phyloP scores from a whole-genome alignment of 2,888 invertebrate genomes.

The Parnassius glacialis region DNA sequence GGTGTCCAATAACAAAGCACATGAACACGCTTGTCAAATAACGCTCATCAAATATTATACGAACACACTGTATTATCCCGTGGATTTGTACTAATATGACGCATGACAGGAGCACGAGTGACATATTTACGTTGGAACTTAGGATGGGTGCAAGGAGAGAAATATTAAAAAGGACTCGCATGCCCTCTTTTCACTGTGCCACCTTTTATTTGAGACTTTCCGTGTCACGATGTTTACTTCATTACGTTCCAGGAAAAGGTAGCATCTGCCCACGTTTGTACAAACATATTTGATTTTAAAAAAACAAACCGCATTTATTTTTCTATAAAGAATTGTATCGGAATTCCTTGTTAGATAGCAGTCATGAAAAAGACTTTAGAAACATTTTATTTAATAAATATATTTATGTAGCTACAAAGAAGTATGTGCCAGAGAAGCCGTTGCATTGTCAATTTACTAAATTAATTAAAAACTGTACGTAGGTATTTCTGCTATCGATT shows the following conservation, averaged over 20 bases:
- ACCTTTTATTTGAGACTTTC: slow-evolving; percentile 31
- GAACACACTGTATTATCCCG: slow-evolving; percentile 64
- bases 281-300: slow-evolving; percentile 30
- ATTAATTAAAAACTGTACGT: neutral
- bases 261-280: slow-evolving; percentile 22
- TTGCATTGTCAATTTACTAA: neutral
- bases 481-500: neutral
- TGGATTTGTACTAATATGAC: slow-evolving; percentile 62
- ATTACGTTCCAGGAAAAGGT: slow-evolving; percentile 17
- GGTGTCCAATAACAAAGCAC: slow-evolving; percentile 77
- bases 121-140: slow-evolving; percentile 65
- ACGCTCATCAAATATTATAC: slow-evolving; percentile 72
- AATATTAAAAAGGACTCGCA: slow-evolving; percentile 40
- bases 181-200: slow-evolving; percentile 33
- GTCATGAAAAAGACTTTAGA: neutral
- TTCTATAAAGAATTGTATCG: neutral
- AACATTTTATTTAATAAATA: slow-evolving; percentile 7
- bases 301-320: slow-evolving; percentile 22
- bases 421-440: neutral
- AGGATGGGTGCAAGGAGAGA: slow-evolving; percentile 50
- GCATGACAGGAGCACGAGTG: slow-evolving; percentile 56
- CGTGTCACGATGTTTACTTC: slow-evolving; percentile 15
- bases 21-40: slow-evolving; percentile 77
- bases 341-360: slow-evolving; percentile 6
- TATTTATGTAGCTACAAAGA: slow-evolving; percentile 6